Conservation (phyloP, 2,797 vertebrate genomes). For the Chromobotia macracanthus region DNA sequence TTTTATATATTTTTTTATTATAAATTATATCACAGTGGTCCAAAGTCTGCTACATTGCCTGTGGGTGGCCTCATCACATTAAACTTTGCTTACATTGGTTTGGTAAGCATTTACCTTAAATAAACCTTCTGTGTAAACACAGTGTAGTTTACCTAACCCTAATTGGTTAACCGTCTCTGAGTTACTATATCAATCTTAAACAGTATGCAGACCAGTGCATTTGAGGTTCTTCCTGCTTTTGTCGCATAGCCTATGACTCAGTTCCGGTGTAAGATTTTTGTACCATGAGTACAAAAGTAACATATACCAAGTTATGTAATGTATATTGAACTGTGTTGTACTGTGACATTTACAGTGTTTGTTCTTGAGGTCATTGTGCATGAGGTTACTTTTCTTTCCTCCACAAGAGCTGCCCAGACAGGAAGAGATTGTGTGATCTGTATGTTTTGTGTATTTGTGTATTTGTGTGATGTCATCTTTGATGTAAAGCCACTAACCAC, state of each 20-base stretch:
- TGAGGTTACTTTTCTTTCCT: constrained; percentile 16
- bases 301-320: background rate
- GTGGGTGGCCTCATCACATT: no score
- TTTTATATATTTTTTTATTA: no score
- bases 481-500: background rate
- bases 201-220: background rate
- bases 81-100: no score
- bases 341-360: constrained; percentile 3
- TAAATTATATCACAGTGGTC: no score
- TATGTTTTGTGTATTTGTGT: background rate
- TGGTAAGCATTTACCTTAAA: no score
- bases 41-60: no score
- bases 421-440: background rate
- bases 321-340: background rate
- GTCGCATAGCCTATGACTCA: background rate
- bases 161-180: no score
- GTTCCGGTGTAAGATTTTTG: background rate
- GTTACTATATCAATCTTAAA: background rate
- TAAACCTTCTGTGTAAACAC: no score
- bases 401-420: background rate
- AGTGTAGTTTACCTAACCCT: no score
- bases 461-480: background rate
- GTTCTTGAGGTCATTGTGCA: constrained; percentile 3
- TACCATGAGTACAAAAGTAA: no score
- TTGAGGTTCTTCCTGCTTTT: background rate